These are phyloP conservation scores for Rynchops niger DNA, from an alignment of 2,113 vertebrate genomes.

Conservation along the genomic window DNA sequence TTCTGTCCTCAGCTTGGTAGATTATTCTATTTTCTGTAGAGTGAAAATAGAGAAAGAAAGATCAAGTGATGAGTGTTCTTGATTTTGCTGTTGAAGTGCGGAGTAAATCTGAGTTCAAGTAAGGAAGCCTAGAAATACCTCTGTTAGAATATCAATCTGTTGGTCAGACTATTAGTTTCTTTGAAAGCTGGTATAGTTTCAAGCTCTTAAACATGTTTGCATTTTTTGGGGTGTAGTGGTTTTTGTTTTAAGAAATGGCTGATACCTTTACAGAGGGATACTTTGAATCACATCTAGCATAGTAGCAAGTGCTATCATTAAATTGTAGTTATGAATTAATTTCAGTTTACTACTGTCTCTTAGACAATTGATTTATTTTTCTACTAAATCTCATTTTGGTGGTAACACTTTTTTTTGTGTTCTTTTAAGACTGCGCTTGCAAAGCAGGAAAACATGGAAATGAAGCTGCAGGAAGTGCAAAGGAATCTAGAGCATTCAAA, in stretches of 20 bases:
- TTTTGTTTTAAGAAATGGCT: background rate
- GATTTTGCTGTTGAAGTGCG: background rate
- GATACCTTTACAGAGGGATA: background rate
- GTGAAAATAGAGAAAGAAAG: background rate
- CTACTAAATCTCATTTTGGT: background rate
- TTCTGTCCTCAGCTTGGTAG: background rate
- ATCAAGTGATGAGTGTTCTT: background rate
- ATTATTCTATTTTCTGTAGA: background rate
- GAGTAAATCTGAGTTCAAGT: background rate
- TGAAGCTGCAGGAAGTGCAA: conserved; percentile 61
- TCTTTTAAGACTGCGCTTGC: conserved; percentile 55
- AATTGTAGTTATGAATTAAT: background rate
- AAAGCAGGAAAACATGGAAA: conserved; percentile 72
- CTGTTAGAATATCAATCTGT: background rate
- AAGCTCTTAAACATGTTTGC: fast-evolving
- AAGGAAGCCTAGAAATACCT: background rate
- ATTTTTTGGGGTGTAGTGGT: fast-evolving
- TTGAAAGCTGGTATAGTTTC: background rate
- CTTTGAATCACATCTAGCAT: background rate
- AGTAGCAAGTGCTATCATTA: background rate
- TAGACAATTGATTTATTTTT: fast-evolving
- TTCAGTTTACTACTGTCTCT: background rate
- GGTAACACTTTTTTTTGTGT: background rate
- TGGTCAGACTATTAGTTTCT: background rate
- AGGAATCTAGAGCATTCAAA: conserved; percentile 66